Conservation (phyloP, 1,140 invertebrate species). For the Platorchestia sp. region DNA sequence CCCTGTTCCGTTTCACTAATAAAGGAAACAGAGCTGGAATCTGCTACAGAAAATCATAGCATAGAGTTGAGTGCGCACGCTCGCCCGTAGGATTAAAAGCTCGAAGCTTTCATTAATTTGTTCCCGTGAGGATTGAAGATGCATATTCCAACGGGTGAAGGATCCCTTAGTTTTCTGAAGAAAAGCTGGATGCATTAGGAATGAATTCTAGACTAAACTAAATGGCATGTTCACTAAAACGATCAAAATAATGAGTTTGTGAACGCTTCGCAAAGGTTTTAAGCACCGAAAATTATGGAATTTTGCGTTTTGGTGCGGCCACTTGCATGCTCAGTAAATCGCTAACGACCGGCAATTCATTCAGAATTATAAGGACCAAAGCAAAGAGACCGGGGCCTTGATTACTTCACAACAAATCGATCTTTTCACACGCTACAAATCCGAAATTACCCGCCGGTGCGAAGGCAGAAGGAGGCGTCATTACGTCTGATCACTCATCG, state of each 20-base stretch:
- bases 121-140: neutral
- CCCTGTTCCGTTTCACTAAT: neutral
- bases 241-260: too few species aligned
- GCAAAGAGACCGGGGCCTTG: neutral
- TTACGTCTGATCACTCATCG: neutral
- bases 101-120: neutral
- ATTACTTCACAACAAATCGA: neutral
- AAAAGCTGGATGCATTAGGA: neutral
- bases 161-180: neutral
- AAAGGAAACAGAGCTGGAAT: neutral
- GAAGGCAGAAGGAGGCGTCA: neutral
- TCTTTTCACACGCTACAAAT: neutral
- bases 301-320: neutral
- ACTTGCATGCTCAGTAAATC: neutral
- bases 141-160: neutral
- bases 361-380: neutral
- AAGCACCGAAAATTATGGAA: neutral
- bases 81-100: neutral
- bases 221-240: neutral
- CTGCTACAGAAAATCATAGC: neutral
- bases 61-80: neutral
- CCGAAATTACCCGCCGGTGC: neutral
- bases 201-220: neutral
- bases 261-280: neutral
- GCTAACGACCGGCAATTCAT: neutral